Percentiles rank a stretch among this genome's conserved stretches.
phyloP scores from a whole-genome alignment of 1,140 invertebrate species.

The Plectus sambesii region DNA sequence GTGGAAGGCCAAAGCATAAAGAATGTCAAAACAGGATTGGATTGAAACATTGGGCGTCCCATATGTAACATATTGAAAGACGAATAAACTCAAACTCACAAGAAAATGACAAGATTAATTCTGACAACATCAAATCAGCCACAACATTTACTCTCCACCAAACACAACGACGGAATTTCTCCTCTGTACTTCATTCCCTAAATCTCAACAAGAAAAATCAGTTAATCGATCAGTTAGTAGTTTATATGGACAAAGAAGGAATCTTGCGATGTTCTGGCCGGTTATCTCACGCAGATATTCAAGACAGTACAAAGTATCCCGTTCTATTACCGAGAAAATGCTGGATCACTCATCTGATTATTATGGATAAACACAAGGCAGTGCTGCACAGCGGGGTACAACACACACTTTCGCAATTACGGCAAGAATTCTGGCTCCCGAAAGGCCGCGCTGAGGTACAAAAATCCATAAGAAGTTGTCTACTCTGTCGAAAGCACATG shows the following conservation, averaged over 20 bases:
- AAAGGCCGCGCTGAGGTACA: slow-evolving; percentile 8
- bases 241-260: slow-evolving; percentile 6
- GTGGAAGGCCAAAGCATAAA: too few relatives aligned
- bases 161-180: too few relatives aligned
- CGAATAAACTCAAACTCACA: too few relatives aligned
- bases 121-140: too few relatives aligned
- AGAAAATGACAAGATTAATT: too few relatives aligned
- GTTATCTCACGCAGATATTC: not conserved
- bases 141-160: too few relatives aligned
- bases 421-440: slow-evolving; percentile 11
- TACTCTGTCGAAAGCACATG: slow-evolving; percentile 8
- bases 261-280: slow-evolving; percentile 7
- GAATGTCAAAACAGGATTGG: too few relatives aligned
- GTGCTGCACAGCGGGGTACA: slow-evolving; percentile 1
- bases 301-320: slow-evolving; percentile 8
- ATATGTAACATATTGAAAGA: too few relatives aligned
- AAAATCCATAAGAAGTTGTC: slow-evolving; percentile 9
- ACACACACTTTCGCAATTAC: slow-evolving; percentile 7
- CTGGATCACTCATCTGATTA: slow-evolving; percentile 9
- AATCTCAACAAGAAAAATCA: too few relatives aligned
- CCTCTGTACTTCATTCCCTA: too few relatives aligned
- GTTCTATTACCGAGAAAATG: slow-evolving; percentile 1
- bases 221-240: too few relatives aligned
- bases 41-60: too few relatives aligned
- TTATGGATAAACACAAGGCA: slow-evolving; percentile 11